These are phyloP conservation scores for Zygothrica quintamaculata DNA, from an alignment of 2,888 invertebrate genomes.

Conservation along the genomic window DNA sequence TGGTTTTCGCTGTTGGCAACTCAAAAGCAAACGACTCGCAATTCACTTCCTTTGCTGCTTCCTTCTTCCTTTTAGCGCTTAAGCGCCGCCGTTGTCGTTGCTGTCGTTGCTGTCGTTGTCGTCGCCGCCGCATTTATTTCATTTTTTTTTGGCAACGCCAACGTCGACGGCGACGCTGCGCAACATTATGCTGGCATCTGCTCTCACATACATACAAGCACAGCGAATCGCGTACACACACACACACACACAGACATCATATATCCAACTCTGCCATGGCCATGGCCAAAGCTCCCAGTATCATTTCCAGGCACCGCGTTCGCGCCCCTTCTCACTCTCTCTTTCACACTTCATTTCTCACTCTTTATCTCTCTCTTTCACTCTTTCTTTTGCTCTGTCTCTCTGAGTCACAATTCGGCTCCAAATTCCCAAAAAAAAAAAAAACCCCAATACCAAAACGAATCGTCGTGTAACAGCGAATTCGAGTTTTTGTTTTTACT, in stretches of 20 bases:
- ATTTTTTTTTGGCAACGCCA: constrained; percentile 73
- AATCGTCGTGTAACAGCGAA: neutral
- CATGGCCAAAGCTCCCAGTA: constrained; percentile 54
- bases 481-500: constrained; percentile 23
- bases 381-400: constrained; percentile 15
- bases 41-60: constrained; percentile 78
- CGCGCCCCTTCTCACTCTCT: constrained; percentile 3
- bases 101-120: constrained; percentile 23
- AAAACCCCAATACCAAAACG: too few species aligned
- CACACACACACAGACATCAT: too few species aligned
- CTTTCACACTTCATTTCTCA: too few species aligned
- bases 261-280: constrained; percentile 15
- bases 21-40: constrained; percentile 36
- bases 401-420: neutral
- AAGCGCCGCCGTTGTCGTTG: constrained; percentile 65
- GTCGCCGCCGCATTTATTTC: constrained; percentile 27
- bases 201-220: constrained; percentile 25
- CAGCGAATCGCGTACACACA: neutral
- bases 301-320: constrained; percentile 40
- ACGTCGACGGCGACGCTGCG: constrained; percentile 50
- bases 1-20: constrained; percentile 35
- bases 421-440: neutral
- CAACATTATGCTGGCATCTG: constrained; percentile 61
- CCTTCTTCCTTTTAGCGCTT: constrained; percentile 74
- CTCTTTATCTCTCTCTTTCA: constrained; percentile 9